Evolutionary conservation across 1,140 invertebrate species (phyloP).

Genomic region (Drosophila repletoides): DNA sequence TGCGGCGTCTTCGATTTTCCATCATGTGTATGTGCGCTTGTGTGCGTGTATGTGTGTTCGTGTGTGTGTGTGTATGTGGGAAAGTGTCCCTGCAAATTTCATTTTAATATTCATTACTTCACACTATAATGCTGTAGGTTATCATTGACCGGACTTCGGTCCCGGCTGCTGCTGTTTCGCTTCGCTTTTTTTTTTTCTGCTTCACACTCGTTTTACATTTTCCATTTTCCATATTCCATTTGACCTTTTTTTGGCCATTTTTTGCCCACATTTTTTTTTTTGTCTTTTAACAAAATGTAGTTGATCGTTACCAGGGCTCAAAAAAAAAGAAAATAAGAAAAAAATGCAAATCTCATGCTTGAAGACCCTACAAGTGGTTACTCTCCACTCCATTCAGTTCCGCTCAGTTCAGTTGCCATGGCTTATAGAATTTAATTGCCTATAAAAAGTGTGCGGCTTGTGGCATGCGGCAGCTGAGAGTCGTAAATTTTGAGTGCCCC

Average conservation of each 20-base stretch:
- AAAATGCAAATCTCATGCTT: slow-evolving; percentile 38
- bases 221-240: slow-evolving; percentile 19
- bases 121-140: slow-evolving; percentile 56
- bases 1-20: slow-evolving; percentile 46
- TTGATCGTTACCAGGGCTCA: slow-evolving; percentile 2
- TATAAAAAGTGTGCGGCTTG: slow-evolving; percentile 72
- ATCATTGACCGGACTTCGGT: slow-evolving; percentile 28
- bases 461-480: slow-evolving; percentile 40
- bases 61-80: not conserved
- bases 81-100: slow-evolving; percentile 49
- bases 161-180: not conserved
- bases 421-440: slow-evolving; percentile 79
- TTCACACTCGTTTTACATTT: not conserved
- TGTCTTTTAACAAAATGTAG: slow-evolving; percentile 12
- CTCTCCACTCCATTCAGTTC: slow-evolving; percentile 19
- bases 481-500: slow-evolving; percentile 42
- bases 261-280: not conserved
- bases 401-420: slow-evolving; percentile 54
- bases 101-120: slow-evolving; percentile 80
- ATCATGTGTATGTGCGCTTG: not conserved
- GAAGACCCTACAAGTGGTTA: slow-evolving; percentile 17
- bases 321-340: too few relatives aligned
- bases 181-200: not conserved
- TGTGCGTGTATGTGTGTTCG: not conserved
- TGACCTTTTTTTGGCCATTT: slow-evolving; percentile 24